Percentiles rank a stretch among this genome's conserved stretches.
phyloP scores from a whole-genome alignment of 2,888 invertebrate species.

The Tillus elongatus region DNA sequence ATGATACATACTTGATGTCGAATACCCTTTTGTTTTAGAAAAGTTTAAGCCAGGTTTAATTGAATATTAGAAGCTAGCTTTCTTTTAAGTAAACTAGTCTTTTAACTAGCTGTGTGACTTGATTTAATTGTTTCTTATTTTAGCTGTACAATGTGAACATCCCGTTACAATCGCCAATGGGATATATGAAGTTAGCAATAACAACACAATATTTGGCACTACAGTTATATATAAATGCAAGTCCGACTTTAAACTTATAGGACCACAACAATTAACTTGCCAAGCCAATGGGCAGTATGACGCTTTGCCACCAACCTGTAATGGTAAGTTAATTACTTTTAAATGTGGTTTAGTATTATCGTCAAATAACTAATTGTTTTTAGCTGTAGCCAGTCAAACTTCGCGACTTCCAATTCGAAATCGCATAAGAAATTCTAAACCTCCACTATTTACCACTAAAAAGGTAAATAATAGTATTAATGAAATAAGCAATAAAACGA shows the following conservation, averaged over 20 bases:
- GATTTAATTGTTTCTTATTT: conserved; percentile 16
- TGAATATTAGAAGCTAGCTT: too few species aligned
- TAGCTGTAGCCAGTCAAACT: not conserved
- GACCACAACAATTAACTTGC: conserved; percentile 59
- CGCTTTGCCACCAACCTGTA: conserved; percentile 63
- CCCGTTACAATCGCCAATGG: conserved; percentile 60
- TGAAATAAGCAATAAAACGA: too few species aligned
- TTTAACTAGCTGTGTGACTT: not conserved
- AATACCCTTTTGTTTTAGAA: too few species aligned
- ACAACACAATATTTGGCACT: conserved; percentile 60
- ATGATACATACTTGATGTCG: too few species aligned
- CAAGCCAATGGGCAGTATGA: conserved; percentile 73
- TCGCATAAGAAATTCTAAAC: conserved; percentile 12
- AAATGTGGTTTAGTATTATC: too few species aligned
- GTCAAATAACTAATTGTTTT: too few species aligned
- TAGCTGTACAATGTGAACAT: conserved; percentile 65
- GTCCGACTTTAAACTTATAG: conserved; percentile 58
- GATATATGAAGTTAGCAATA: conserved; percentile 45
- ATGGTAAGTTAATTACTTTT: conserved; percentile 47
- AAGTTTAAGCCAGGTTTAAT: too few species aligned
- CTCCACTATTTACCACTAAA: conserved; percentile 11
- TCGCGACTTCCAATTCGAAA: not conserved
- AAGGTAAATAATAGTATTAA: too few species aligned
- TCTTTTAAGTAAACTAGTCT: too few species aligned
- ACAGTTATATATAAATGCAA: conserved; percentile 68